phyloP scores from a whole-genome alignment of 2,797 vertebrate species.

The Diceros bicornis region DNA sequence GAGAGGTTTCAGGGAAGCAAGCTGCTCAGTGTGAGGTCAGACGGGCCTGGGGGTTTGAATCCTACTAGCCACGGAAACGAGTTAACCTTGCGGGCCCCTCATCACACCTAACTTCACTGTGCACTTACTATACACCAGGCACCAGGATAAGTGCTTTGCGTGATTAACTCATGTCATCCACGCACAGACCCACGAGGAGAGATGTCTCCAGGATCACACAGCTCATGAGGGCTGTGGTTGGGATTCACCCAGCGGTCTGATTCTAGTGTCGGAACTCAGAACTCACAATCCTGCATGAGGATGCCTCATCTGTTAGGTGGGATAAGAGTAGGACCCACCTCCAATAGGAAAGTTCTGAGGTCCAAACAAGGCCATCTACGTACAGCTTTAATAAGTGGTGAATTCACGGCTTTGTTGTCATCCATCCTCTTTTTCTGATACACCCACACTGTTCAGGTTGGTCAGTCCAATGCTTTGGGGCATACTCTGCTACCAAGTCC shows the following conservation, averaged over 20 bases:
- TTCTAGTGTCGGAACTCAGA: fast-evolving
- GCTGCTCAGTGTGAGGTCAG: neutral
- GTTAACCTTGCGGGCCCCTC: neutral
- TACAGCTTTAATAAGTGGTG: neutral
- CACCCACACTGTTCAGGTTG: neutral
- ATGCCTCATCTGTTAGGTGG: fast-evolving
- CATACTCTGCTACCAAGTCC: neutral
- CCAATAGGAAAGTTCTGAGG: neutral
- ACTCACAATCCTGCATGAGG: fast-evolving
- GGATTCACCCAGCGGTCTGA: neutral
- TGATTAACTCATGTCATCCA: neutral
- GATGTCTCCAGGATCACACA: too few species aligned
- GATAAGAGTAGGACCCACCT: neutral
- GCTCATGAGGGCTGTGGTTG: fast-evolving
- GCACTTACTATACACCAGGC: fast-evolving
- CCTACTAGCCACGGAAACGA: neutral
- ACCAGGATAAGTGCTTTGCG: fast-evolving
- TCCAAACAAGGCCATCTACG: fast-evolving
- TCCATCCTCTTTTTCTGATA: neutral
- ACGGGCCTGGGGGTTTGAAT: neutral
- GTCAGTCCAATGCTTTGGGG: fast-evolving
- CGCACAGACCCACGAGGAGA: neutral
- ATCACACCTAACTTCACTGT: fast-evolving
- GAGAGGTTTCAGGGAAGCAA: neutral
- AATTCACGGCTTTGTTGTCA: fast-evolving